Percentiles rank a stretch among this genome's conserved stretches.
Conservation (phyloP, 2,888 invertebrate genomes). For the Cordilura impudica region DNA sequence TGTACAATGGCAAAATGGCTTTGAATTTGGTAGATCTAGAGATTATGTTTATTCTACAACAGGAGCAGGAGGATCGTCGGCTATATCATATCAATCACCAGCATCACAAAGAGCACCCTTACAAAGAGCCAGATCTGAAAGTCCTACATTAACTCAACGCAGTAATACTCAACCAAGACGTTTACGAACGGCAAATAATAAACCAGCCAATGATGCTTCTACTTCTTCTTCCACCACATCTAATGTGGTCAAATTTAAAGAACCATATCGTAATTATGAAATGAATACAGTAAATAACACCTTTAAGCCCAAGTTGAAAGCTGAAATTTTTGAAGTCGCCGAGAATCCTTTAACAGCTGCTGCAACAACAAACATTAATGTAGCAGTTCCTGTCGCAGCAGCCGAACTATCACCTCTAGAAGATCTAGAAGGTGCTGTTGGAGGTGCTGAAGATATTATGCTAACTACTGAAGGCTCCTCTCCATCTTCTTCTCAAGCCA, state of each 20-base stretch:
- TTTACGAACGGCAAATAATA: constrained; percentile 60
- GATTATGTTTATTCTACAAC: constrained; percentile 68
- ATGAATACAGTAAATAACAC: constrained; percentile 75
- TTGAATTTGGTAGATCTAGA: constrained; percentile 76
- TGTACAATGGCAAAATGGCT: constrained; percentile 77
- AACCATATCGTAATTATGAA: constrained; percentile 76
- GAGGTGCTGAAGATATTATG: constrained; percentile 56
- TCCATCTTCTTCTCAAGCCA: constrained; percentile 43
- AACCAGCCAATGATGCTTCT: constrained; percentile 48
- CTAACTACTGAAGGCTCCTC: constrained; percentile 7
- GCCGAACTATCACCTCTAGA: constrained; percentile 54
- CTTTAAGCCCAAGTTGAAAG: constrained; percentile 72
- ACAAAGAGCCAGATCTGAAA: constrained; percentile 76
- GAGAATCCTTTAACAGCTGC: constrained; percentile 1
- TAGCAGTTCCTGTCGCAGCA: background rate
- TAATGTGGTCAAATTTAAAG: constrained; percentile 68
- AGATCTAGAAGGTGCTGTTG: constrained; percentile 71
- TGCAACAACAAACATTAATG: too few species aligned
- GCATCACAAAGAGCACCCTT: constrained; percentile 60
- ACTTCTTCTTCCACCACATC: constrained; percentile 50
- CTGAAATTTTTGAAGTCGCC: constrained; percentile 49
- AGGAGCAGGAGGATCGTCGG: constrained; percentile 58
- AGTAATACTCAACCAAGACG: constrained; percentile 67
- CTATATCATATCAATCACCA: constrained; percentile 64
- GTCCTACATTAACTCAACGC: constrained; percentile 72